phyloP scores from a whole-genome alignment of 1,140 invertebrate species.

The Trinorchestia longiramus region DNA sequence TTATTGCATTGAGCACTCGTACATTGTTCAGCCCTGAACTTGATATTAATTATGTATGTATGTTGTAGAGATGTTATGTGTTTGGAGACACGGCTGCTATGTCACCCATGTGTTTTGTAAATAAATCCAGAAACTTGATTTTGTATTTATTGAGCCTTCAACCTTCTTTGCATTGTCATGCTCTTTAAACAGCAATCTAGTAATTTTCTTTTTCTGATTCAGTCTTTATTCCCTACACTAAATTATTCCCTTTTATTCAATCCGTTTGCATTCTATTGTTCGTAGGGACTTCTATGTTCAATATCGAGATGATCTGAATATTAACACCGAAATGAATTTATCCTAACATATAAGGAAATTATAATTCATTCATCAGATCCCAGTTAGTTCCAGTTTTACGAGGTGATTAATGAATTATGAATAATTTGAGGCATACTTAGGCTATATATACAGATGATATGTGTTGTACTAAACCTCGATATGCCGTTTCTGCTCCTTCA shows the following conservation, averaged over 20 bases:
- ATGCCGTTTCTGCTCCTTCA: too few relatives aligned
- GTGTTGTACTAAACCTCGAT: too few relatives aligned
- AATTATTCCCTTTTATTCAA: not conserved
- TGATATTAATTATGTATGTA: not conserved
- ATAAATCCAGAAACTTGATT: not conserved
- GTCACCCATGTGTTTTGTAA: not conserved
- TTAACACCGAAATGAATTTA: not conserved
- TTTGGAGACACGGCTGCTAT: not conserved
- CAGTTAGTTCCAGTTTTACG: too few relatives aligned
- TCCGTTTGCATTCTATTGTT: too few relatives aligned
- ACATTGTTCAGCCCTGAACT: not conserved
- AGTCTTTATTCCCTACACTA: not conserved
- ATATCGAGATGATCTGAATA: not conserved
- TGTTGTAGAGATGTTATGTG: not conserved
- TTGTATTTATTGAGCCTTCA: not conserved
- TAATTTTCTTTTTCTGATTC: not conserved
- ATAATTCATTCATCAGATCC: too few relatives aligned
- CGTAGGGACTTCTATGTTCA: not conserved
- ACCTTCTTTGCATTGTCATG: not conserved
- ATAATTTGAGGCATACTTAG: too few relatives aligned
- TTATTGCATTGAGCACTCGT: not conserved
- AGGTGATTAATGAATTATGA: too few relatives aligned
- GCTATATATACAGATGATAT: too few relatives aligned
- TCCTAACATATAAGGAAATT: too few relatives aligned
- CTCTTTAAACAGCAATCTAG: not conserved